Conservation (phyloP, 92 coral and sea anemone genomes). For the Zoanthus gigantus region DNA sequence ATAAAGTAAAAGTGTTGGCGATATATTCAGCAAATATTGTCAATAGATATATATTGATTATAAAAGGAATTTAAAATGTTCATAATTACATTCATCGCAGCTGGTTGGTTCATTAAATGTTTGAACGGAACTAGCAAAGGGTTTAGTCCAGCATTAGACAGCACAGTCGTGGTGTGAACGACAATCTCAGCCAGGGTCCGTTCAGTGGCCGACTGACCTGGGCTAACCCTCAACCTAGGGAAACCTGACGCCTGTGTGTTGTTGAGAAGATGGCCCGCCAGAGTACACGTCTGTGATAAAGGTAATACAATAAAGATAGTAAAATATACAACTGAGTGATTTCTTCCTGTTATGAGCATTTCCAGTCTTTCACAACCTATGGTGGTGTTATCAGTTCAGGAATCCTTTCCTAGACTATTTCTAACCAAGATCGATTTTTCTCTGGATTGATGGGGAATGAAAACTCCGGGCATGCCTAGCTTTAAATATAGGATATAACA, state of each 20-base stretch:
- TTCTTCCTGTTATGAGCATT: neutral
- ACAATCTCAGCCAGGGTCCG: slow-evolving; percentile 69
- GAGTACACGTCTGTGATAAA: slow-evolving; percentile 49
- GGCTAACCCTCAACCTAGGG: slow-evolving; percentile 61
- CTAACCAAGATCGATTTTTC: no score
- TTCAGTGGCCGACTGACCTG: slow-evolving; percentile 59
- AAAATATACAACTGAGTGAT: neutral
- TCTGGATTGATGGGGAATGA: no score
- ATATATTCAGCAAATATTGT: neutral
- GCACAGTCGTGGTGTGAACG: slow-evolving; percentile 66
- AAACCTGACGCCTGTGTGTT: slow-evolving; percentile 71
- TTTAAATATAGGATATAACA: no score
- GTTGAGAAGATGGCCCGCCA: slow-evolving; percentile 67
- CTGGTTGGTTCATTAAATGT: slow-evolving; percentile 72
- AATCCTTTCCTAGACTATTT: no score
- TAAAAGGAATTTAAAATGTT: no score
- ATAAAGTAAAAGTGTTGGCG: no score
- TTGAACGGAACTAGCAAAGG: slow-evolving; percentile 67
- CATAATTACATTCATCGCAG: slow-evolving; percentile 63
- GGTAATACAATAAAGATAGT: neutral
- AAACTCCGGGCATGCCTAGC: no score
- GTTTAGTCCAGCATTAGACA: slow-evolving; percentile 57
- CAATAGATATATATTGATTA: neutral
- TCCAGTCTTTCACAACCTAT: neutral
- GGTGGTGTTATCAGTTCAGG: no score